Conservation (phyloP, 2,113 vertebrate species). For the Solenodon paradoxus region DNA sequence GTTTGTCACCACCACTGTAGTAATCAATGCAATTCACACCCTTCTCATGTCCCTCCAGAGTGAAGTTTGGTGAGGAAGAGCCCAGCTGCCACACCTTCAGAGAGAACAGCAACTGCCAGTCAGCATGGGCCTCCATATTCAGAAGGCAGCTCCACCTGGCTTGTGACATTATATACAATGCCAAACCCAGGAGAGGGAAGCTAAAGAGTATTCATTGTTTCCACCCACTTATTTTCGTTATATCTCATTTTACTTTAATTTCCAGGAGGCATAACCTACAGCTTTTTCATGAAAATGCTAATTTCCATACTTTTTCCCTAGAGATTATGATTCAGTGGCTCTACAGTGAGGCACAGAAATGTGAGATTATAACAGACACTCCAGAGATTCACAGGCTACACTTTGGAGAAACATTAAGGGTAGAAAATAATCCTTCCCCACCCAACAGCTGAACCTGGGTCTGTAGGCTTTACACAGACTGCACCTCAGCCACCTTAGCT, state of each 20-base stretch:
- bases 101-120: background rate
- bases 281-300: background rate
- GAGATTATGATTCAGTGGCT: background rate
- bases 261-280: background rate
- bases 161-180: background rate
- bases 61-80: slow-evolving; percentile 98
- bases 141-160: background rate
- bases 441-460: too few species aligned
- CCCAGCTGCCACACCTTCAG: slow-evolving; percentile 98
- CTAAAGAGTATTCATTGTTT: background rate
- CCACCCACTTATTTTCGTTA: background rate
- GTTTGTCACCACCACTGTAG: slow-evolving; percentile 99
- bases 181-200: background rate
- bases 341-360: background rate
- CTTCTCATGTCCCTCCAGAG: slow-evolving; percentile 98
- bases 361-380: background rate
- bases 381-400: background rate
- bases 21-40: slow-evolving; percentile 99
- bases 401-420: background rate
- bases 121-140: background rate
- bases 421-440: background rate
- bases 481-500: too few species aligned
- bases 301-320: background rate
- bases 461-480: too few species aligned
- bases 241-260: slow-evolving; percentile 18